Conservation (phyloP, 2,797 vertebrate genomes). For the Spinus pinus region DNA sequence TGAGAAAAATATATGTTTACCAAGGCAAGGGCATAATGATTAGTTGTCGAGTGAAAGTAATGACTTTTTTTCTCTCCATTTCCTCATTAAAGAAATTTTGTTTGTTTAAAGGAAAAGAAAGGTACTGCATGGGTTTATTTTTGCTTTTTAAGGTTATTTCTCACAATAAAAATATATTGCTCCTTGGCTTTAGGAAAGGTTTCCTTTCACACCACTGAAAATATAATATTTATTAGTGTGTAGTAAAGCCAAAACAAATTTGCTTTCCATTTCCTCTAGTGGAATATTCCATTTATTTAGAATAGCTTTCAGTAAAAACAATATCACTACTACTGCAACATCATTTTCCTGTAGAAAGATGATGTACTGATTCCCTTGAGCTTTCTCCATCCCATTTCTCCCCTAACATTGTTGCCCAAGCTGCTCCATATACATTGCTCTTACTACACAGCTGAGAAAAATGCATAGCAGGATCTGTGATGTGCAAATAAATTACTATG, state of each 20-base stretch:
- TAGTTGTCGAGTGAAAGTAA: constrained; percentile 51
- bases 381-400: background rate
- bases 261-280: constrained; percentile 21
- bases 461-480: background rate
- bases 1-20: constrained; percentile 51
- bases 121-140: background rate
- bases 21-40: constrained; percentile 37
- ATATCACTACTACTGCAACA: background rate
- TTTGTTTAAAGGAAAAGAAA: constrained; percentile 16
- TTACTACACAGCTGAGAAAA: background rate
- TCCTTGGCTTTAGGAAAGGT: background rate
- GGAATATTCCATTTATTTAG: constrained; percentile 38
- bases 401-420: background rate
- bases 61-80: background rate
- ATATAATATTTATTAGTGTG: background rate
- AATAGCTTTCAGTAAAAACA: constrained; percentile 41
- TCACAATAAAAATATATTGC: background rate
- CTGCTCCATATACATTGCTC: background rate
- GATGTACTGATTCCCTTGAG: background rate
- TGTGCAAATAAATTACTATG: background rate
- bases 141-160: background rate
- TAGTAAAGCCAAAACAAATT: constrained; percentile 28
- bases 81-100: constrained; percentile 39
- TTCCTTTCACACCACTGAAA: background rate
- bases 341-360: background rate